Base-by-base conservation (phyloP, 2,888 invertebrate genomes). In the Pheosia gnoma region DNA sequence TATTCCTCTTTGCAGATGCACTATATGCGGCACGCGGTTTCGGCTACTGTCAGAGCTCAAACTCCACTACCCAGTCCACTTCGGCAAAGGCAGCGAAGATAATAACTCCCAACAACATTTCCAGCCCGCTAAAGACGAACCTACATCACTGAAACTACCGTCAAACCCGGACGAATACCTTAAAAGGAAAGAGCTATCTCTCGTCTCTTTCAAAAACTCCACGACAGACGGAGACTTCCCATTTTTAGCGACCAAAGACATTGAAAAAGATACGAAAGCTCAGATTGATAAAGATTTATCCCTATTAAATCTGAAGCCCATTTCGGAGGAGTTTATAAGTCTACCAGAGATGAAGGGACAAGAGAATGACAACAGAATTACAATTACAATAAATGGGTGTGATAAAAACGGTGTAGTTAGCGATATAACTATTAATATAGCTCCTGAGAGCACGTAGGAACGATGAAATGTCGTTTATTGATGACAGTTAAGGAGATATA, bases 41-140 rank as follows among this genome's bases (percentile, higher is more conserved):
- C 80, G 94, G 37, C 79, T 94, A 0, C 77, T 85, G 59, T 87
- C 86, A 5, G 94, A 94, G 58, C 67, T 94, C 8, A 93, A 93
- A 65, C 85, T 82, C 0, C 94, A 94, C 68, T 94, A 94, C 51
- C 92, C 94, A 0, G 69, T 84, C 0, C 94, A 94, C 67, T 94
- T 93, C 75, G 62, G 80, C 5, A 79, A 81, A 54, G 82, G 74
- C n/a, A 62, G 75, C 4, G 68, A 72, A 2, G 67, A 63, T 10
- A 57, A 52, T 62, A 72, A 63, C 11, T 39, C n/a, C 49, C 63
- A 36, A 58, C 58, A 7, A n/a, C 37, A 11, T 39, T 38, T 10
- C 36, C 38, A 52, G 52, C 59, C 59, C 59, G 36, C 13, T 60
- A 67, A 69, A 72, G 71, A 43, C 43, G 13, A 6, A 37, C 13